Percentiles rank a stretch among this genome's conserved stretches.
Evolutionary conservation across 2,113 vertebrate genomes (phyloP).

Genomic region (Sylvilagus bachmani): DNA sequence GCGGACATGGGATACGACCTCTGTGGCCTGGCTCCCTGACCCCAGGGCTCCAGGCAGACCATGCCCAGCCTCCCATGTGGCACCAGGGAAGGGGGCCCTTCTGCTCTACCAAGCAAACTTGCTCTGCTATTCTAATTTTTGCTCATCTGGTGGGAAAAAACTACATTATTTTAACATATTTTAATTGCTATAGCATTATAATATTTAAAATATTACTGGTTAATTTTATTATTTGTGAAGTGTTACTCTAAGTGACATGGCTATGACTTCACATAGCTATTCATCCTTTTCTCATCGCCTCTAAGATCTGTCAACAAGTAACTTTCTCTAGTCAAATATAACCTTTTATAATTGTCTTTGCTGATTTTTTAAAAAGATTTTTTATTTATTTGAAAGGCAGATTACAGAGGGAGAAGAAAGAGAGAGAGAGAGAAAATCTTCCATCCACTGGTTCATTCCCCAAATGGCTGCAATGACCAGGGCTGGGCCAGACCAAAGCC

Average conservation of each 20-base stretch:
- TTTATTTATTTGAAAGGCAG: no score
- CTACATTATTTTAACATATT: not conserved
- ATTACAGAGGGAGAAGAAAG: no score
- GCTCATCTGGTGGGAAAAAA: not conserved
- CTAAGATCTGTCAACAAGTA: not conserved
- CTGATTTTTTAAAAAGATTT: not conserved
- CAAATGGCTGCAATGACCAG: no score
- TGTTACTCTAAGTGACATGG: not conserved
- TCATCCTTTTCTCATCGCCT: not conserved
- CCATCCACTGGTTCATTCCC: no score
- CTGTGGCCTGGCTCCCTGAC: not conserved
- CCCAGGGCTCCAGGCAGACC: no score
- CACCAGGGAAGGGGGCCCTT: no score
- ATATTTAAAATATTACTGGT: not conserved
- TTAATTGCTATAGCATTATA: not conserved
- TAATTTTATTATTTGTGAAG: not conserved
- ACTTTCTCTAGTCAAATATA: not conserved
- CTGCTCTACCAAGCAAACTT: not conserved
- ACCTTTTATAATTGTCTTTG: not conserved
- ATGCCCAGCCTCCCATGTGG: no score
- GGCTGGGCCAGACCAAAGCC: no score
- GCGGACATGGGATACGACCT: rapidly evolving
- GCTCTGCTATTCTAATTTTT: no score
- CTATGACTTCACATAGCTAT: not conserved
- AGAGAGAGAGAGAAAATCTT: no score